phyloP scores from a whole-genome alignment of 2,888 invertebrate genomes.

The Hipparchia semele region DNA sequence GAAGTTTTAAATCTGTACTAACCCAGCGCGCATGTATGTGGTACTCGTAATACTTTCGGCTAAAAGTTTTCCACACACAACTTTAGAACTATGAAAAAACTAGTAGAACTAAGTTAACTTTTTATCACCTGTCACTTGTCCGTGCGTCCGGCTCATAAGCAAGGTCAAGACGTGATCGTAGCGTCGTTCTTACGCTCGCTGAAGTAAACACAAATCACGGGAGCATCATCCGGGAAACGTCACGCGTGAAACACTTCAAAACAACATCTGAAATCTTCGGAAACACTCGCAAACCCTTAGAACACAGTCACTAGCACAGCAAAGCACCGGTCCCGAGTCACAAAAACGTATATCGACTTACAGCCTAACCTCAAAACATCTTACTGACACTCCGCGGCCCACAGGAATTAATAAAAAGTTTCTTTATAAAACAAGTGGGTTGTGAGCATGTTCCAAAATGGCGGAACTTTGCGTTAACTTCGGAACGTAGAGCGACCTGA shows the following conservation, averaged over 20 bases:
- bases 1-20: conserved; percentile 2
- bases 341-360: conserved; percentile 69
- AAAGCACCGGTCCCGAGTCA: conserved; percentile 62
- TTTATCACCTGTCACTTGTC: conserved; percentile 62
- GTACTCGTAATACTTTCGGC: conserved; percentile 63
- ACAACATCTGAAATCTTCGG: conserved; percentile 69
- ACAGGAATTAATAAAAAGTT: conserved; percentile 85
- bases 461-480: conserved; percentile 84
- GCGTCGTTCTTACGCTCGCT: conserved; percentile 65
- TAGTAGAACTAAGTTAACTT: conserved; percentile 67
- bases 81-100: conserved; percentile 65
- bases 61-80: conserved; percentile 74
- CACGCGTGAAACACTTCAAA: conserved; percentile 77
- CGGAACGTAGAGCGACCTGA: conserved; percentile 82
- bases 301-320: conserved; percentile 57
- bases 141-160: conserved; percentile 56
- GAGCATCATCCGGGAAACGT: conserved; percentile 71
- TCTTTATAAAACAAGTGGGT: conserved; percentile 85
- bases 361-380: conserved; percentile 82
- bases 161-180: conserved; percentile 62
- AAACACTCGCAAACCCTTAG: conserved; percentile 61
- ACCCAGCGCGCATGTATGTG: conserved; percentile 33
- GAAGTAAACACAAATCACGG: conserved; percentile 81
- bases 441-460: conserved; percentile 85
- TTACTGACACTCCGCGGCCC: conserved; percentile 83